A percentile compares a stretch with the other conserved stretches of the same genome.
phyloP scores from a whole-genome alignment of 1,140 invertebrate species.

The Maniola jurtina region DNA sequence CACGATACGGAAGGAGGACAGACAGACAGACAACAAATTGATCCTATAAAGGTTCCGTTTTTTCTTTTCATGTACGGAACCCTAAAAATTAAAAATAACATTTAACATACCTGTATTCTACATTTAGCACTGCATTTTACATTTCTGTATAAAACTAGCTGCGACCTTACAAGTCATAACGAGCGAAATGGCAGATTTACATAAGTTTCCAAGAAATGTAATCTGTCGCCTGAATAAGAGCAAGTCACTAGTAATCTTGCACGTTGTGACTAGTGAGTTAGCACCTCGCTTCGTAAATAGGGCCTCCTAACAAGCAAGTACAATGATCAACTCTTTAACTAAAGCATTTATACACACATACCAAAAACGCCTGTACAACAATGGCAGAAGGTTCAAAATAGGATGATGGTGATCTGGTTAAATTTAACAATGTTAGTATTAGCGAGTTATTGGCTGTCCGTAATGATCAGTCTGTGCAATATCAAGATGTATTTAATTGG shows the following conservation, averaged over 20 bases:
- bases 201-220: constrained; percentile 22
- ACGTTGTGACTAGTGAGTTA: constrained; percentile 37
- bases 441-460: constrained; percentile 32
- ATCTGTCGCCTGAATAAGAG: constrained; percentile 25
- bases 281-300: constrained; percentile 42
- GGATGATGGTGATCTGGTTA: constrained; percentile 1
- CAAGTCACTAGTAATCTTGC: constrained; percentile 39
- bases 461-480: constrained; percentile 62
- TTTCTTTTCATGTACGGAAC: too few species aligned
- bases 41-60: too few species aligned
- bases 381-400: constrained; percentile 12
- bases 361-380: constrained; percentile 19
- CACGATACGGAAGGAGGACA: too few species aligned
- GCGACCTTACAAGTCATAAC: constrained; percentile 5
- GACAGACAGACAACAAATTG: too few species aligned
- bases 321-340: constrained; percentile 13
- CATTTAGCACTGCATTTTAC: not conserved
- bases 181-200: constrained; percentile 17
- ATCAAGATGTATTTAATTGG: constrained; percentile 59
- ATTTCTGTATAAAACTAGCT: constrained; percentile 4
- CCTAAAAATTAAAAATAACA: too few species aligned
- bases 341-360: not conserved
- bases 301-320: constrained; percentile 56
- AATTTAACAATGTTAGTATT: constrained; percentile 31
- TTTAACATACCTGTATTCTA: not conserved